These are phyloP conservation scores for Drosophila repleta DNA, from an alignment of 1,140 invertebrate genomes.

Conservation along the genomic window DNA sequence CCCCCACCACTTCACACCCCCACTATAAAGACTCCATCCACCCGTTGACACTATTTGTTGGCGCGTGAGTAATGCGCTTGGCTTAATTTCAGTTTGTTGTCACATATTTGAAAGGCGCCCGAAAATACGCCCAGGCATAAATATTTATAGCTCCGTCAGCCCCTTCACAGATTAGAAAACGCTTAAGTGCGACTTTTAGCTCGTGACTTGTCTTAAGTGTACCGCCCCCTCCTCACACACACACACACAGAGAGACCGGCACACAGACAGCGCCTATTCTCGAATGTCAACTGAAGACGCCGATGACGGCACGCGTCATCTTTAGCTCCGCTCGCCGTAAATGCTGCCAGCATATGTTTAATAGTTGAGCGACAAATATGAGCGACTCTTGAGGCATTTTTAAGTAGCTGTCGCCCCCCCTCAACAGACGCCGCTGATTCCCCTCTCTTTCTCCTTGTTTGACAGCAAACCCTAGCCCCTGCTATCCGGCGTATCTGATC, in stretches of 20 bases:
- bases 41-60: slow-evolving; percentile 28
- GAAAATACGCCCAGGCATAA: slow-evolving; percentile 58
- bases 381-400: slow-evolving; percentile 61
- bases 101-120: slow-evolving; percentile 63
- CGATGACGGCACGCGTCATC: slow-evolving; percentile 50
- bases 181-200: slow-evolving; percentile 82
- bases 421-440: background rate
- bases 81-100: slow-evolving; percentile 78
- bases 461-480: too few relatives aligned
- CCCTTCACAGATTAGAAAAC: slow-evolving; percentile 76
- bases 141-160: slow-evolving; percentile 70
- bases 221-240: background rate
- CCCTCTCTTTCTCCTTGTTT: background rate
- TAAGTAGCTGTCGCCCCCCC: slow-evolving; percentile 20
- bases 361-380: slow-evolving; percentile 67
- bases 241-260: slow-evolving; percentile 23
- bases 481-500: slow-evolving; percentile 9
- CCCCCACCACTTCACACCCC: background rate
- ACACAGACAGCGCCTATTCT: slow-evolving; percentile 28
- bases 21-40: background rate
- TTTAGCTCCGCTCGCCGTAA: slow-evolving; percentile 19
- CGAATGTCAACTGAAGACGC: slow-evolving; percentile 27
- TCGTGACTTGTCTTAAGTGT: slow-evolving; percentile 82
- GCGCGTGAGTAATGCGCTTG: slow-evolving; percentile 71
- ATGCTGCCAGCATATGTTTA: slow-evolving; percentile 66